Percentiles rank a stretch among this genome's conserved stretches.
These are phyloP conservation scores for human DNA, from an alignment of 2,113 vertebrate species.

Conservation along the genomic window DNA sequence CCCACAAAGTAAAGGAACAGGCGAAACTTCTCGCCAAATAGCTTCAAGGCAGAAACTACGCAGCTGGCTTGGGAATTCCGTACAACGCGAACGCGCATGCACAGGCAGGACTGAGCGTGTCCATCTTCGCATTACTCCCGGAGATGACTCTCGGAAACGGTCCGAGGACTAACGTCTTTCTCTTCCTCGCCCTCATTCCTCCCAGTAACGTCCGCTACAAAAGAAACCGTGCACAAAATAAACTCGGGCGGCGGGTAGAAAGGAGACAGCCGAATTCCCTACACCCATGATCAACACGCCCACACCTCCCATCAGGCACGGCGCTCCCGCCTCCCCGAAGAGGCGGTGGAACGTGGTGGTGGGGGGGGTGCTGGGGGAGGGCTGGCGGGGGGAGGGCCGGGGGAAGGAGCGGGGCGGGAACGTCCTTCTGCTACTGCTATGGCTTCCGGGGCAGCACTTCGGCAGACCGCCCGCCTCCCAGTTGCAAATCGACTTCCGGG, in stretches of 20 bases:
- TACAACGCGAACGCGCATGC: not conserved
- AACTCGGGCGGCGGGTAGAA: accelerated
- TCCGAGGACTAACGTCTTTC: not conserved
- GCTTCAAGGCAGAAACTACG: not conserved
- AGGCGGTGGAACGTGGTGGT: not conserved
- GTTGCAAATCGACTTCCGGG: not conserved
- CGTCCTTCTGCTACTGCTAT: not conserved
- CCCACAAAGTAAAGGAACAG: not conserved
- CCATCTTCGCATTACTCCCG: not conserved
- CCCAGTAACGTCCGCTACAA: not conserved
- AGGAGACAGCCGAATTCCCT: accelerated
- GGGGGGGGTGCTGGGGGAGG: too few relatives aligned
- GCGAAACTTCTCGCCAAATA: not conserved
- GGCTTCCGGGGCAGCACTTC: not conserved
- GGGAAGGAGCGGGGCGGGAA: not conserved
- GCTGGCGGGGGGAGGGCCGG: too few relatives aligned
- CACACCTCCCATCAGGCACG: not conserved
- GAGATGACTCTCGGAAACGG: not conserved
- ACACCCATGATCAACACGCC: accelerated
- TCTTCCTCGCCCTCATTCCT: not conserved
- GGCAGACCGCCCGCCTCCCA: not conserved
- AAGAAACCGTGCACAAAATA: not conserved
- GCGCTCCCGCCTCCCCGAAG: not conserved
- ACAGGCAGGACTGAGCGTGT: not conserved
- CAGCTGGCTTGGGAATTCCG: not conserved